Base-by-base conservation (phyloP, 2,113 vertebrate genomes). In the Cephalopterus ornatus region DNA sequence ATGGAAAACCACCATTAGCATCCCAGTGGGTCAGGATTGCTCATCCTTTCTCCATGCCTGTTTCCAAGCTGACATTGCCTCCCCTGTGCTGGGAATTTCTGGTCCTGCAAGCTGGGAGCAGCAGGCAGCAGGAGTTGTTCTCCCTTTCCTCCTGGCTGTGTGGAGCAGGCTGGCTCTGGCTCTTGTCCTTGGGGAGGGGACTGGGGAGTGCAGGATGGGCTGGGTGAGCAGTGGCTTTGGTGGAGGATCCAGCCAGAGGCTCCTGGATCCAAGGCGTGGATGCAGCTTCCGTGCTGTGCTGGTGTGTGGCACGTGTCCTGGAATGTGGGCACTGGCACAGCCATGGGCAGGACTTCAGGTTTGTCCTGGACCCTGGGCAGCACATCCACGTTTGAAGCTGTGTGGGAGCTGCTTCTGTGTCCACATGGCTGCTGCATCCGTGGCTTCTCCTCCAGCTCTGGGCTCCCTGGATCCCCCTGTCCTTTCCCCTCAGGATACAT, bases 151-250 rank as follows among this genome's bases (percentile, higher is more conserved):
- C 22, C 17, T 14, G 4, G 1, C 32, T 33, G 24, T 10, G 3
- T 49, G 16, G 20, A 11, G 23, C 18, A 11, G 47, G 5, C 49
- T 61, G 79, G 73, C 53, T 49, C 58, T 37, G 52, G 8, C 39
- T 44, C 35, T 14, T 41, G n/a, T 9, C 18, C 49, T 33, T 41
- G 61, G 35, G 5, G 12, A 19, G 32, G 28, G n/a, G 28, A 2
- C 7, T 1, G 8, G 27, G 9, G 33, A 19, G 39, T 71, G 22
- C 8, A 2, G 82, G n/a, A 4, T 21, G 41, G 2, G 0, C n/a
- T 2, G 17, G 8, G 46, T 3, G 2, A 11, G 5, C 15, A 14
- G 26, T 0, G 0, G 37, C 30, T 33, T 42, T 0, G 5, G 47
- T 12, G 12, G 13, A 37, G 27, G 42, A 32, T 73, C n/a, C 85